A percentile compares a stretch with the other conserved stretches of the same genome.
These are phyloP conservation scores for Elegia similella DNA, from an alignment of 2,888 invertebrate species.

Conservation along the genomic window DNA sequence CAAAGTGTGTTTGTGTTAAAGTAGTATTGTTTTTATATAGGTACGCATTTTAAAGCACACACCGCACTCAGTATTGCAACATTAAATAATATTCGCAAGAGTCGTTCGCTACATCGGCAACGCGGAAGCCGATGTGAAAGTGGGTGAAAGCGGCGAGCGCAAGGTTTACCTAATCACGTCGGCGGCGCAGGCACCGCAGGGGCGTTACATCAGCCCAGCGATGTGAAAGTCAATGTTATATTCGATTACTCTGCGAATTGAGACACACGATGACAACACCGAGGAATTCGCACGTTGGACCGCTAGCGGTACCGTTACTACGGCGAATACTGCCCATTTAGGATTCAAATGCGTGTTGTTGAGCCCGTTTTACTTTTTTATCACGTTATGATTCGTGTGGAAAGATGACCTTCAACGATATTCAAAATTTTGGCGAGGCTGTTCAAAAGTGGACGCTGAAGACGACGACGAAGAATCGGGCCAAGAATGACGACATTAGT, in stretches of 20 bases:
- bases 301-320: conserved; percentile 29
- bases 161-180: conserved; percentile 74
- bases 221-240: conserved; percentile 80
- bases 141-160: conserved; percentile 75
- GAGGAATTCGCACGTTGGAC: conserved; percentile 22
- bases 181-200: conserved; percentile 34
- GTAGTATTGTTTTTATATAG: neutral
- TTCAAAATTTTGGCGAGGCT: neutral
- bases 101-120: conserved; percentile 49
- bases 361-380: conserved; percentile 1
- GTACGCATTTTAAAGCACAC: too few relatives aligned
- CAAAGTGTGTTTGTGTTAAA: neutral
- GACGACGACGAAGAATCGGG: neutral
- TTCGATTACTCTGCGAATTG: conserved; percentile 44
- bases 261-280: conserved; percentile 35
- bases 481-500: too few relatives aligned
- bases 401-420: conserved; percentile 3
- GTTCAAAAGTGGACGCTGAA: neutral
- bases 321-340: neutral
- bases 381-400: neutral
- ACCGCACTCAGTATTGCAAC: conserved; percentile 28
- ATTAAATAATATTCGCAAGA: conserved; percentile 37
- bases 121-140: conserved; percentile 77
- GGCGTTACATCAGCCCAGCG: conserved; percentile 57
- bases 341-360: neutral